phyloP scores from a whole-genome alignment of 2,888 invertebrate genomes.

The Cephus pulcher region DNA sequence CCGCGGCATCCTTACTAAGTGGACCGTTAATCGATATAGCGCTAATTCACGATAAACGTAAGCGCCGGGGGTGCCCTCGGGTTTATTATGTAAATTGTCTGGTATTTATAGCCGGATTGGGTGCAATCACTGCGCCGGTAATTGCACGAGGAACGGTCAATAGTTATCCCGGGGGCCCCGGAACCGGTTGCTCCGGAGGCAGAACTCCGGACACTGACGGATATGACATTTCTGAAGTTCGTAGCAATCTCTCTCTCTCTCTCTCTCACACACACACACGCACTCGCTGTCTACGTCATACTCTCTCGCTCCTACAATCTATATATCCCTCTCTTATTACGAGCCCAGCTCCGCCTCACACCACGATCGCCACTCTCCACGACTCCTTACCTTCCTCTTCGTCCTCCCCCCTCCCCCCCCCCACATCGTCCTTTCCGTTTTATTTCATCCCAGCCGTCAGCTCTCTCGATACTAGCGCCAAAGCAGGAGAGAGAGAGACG shows the following conservation, averaged over 20 bases:
- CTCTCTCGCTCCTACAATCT: not conserved
- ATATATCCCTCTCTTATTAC: not conserved
- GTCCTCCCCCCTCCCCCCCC: slow-evolving; percentile 1
- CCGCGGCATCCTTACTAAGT: not conserved
- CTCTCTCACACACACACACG: slow-evolving; percentile 3
- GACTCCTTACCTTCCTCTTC: not conserved
- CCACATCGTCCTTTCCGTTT: slow-evolving; percentile 17
- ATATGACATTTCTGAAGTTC: slow-evolving; percentile 63
- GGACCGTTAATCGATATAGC: slow-evolving; percentile 1
- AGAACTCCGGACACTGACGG: slow-evolving; percentile 55
- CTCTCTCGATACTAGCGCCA: not conserved
- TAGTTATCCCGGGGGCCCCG: slow-evolving; percentile 7
- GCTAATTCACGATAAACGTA: slow-evolving; percentile 3
- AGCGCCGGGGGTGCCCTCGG: not conserved
- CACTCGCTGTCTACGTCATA: not conserved
- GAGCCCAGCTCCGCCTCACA: not conserved
- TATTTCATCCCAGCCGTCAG: not conserved
- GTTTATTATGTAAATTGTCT: slow-evolving; percentile 43
- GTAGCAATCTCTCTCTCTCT: slow-evolving; percentile 13
- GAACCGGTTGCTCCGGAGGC: slow-evolving; percentile 39
- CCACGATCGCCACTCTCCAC: not conserved
- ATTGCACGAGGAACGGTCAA: slow-evolving; percentile 34
- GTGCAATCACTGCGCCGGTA: slow-evolving; percentile 40
- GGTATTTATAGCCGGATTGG: slow-evolving; percentile 40
- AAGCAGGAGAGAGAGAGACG: not conserved